Percentiles rank a stretch among this genome's conserved stretches.
These are phyloP conservation scores for Penaeus vannamei DNA, from an alignment of 1,140 invertebrate species.

Conservation along the genomic window DNA sequence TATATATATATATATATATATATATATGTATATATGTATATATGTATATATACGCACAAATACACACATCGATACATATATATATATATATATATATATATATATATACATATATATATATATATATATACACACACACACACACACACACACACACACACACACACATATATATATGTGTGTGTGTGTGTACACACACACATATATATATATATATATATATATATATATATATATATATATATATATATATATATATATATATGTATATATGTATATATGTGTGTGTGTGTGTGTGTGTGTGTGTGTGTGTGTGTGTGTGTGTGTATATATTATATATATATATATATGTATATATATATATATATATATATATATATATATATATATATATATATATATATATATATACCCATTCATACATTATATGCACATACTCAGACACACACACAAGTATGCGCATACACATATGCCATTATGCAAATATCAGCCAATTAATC, in stretches of 20 bases:
- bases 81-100: no score
- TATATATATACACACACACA: no score
- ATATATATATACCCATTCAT: conserved; percentile 5
- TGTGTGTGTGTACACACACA: no score
- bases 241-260: neutral
- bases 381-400: conserved; percentile 25
- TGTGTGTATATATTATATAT: neutral
- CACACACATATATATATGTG: no score
- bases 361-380: conserved; percentile 2
- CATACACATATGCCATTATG: neutral
- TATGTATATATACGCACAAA: no score
- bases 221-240: neutral
- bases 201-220: no score
- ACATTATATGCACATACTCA: neutral
- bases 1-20: neutral
- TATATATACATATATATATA: no score
- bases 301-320: neutral
- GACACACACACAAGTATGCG: neutral
- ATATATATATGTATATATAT: conserved; percentile 13
- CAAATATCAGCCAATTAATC: neutral
- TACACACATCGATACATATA: no score
- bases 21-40: neutral
- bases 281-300: neutral
- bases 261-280: neutral
- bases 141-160: no score